Evolutionary conservation across 2,797 vertebrate genomes (phyloP).

Genomic region (Coracias cyanogaster): DNA sequence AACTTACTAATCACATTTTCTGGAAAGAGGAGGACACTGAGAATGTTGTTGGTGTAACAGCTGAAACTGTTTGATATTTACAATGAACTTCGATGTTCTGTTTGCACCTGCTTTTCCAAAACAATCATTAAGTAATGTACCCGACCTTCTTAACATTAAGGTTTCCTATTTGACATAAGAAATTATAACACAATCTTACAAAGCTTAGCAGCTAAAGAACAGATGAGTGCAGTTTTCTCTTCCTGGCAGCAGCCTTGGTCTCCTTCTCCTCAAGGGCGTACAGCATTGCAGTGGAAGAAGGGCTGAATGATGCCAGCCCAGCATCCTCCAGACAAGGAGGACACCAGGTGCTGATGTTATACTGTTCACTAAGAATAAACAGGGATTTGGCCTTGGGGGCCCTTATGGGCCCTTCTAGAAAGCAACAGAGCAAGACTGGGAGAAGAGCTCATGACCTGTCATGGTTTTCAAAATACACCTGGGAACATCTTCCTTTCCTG

Average conservation of each 20-base stretch:
- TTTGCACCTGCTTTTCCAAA: neutral
- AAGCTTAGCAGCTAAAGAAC: neutral
- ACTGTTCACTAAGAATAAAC: neutral
- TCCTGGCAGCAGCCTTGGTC: neutral
- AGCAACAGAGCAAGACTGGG: neutral
- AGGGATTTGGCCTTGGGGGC: neutral
- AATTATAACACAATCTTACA: neutral
- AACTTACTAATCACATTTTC: neutral
- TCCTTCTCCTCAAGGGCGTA: neutral
- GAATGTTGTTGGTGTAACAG: neutral
- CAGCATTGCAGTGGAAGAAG: neutral
- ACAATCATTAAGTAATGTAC: neutral
- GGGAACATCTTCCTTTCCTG: neutral
- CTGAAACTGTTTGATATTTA: neutral
- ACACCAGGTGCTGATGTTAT: neutral
- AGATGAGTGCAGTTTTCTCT: neutral
- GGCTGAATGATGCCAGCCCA: neutral
- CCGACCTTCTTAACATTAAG: neutral
- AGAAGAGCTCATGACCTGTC: neutral
- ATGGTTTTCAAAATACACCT: neutral
- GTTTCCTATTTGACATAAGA: neutral
- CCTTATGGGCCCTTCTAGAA: neutral
- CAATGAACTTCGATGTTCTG: neutral
- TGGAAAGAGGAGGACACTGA: neutral
- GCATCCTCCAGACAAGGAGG: neutral